A percentile compares a stretch with the other conserved stretches of the same genome.
Evolutionary conservation across 2,888 invertebrate genomes (phyloP).

Genomic region (Heliconius sara): DNA sequence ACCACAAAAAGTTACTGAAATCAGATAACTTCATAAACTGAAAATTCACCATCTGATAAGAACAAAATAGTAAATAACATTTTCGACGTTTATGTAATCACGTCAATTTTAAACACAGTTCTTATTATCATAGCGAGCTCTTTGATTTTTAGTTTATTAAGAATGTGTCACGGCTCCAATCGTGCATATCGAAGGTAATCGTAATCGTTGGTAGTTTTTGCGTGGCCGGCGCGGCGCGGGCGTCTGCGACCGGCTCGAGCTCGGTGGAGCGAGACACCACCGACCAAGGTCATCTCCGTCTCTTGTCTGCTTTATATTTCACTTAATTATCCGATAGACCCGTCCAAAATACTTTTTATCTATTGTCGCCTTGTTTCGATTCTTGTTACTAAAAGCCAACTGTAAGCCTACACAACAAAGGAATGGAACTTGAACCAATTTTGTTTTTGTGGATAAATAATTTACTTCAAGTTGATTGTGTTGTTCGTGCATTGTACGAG

Average conservation of each 20-base stretch:
- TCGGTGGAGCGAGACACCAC: conserved; percentile 69
- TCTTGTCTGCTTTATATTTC: conserved; percentile 65
- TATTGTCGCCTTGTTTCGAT: conserved; percentile 52
- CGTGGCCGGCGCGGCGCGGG: conserved; percentile 47
- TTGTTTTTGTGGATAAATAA: conserved; percentile 38
- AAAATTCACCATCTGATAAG: background rate
- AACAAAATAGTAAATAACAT: background rate
- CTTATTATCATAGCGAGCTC: background rate
- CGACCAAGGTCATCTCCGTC: conserved; percentile 66
- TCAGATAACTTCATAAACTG: background rate
- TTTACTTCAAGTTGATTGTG: conserved; percentile 33
- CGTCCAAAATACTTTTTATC: conserved; percentile 66
- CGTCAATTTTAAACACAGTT: background rate
- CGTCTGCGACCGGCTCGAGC: conserved; percentile 59
- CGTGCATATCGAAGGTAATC: conserved; percentile 65
- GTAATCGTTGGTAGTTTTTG: conserved; percentile 64
- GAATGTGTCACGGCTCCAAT: conserved; percentile 53
- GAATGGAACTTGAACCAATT: conserved; percentile 36
- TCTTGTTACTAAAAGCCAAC: conserved; percentile 53
- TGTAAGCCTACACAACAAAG: conserved; percentile 51
- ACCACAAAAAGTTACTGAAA: no score
- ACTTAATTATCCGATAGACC: conserved; percentile 64
- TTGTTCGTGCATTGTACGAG: conserved; percentile 16
- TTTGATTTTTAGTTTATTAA: conserved; percentile 36
- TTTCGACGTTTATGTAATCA: background rate